Evolutionary conservation across 1,140 invertebrate genomes (phyloP), one percentile per base, ranked within the genome.

Genomic region (Arctopsyche grandis): DNA sequence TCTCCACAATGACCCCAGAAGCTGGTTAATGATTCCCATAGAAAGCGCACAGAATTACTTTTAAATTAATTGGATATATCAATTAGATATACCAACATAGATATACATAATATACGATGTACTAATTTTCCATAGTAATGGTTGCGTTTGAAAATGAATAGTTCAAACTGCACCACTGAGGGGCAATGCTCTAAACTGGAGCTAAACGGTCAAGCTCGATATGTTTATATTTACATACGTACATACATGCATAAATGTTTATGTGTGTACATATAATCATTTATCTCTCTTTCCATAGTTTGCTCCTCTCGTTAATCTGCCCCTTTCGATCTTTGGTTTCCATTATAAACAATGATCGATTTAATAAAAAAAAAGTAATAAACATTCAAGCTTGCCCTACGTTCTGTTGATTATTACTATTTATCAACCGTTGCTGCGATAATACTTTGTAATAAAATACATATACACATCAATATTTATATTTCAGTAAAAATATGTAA

Each of bases 111-210:
- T 14, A 21, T 19, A 21, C 22, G 4, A 12, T n/a, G 24, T 1
- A 21, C 5, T 66, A 16, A 16, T 66, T 16, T 16, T 19, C 3
- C 24, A 21, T 21, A 66, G 21, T 4, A 4, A 66, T 3, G 16
- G 21, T 7, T 66, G 1, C 12, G 12, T 21, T 5, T 66, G 12
- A 21, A 16, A 66, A 66, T 66, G 5, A 3, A 21, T 21, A 16
- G 10, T 3, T 16, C 1, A 56, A 43, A 74, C 43, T 74, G 22
- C 70, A 74, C 70, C 70, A 46, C n/a, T 48, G 70, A 46, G 70
- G 70, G 70, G 70, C 70, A 74, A 52, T 19, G 70, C 22, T 48
- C 70, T 74, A 26, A 74, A 74, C 70, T 74, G 19, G 70, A 70
- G 69, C 69, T 70, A 26, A 70, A 70, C 69, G 69, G 26, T 70